A percentile compares a stretch with the other conserved stretches of the same genome.
Evolutionary conservation across 2,797 vertebrate species (phyloP).

Genomic region (Manis crassicaudata): DNA sequence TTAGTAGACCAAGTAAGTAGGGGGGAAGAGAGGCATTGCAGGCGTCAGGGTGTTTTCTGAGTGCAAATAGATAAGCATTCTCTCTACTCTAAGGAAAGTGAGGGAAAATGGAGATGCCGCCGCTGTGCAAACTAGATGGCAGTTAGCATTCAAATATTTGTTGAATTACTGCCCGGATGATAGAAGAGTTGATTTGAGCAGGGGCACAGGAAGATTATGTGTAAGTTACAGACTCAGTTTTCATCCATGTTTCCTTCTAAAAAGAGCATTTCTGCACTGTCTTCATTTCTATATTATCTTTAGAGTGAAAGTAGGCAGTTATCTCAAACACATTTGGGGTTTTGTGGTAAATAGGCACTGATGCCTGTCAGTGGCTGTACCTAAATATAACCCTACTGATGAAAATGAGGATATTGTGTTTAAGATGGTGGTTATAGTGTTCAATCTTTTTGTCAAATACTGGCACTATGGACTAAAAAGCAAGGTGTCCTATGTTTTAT

Average conservation of each 20-base stretch:
- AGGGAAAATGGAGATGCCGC: not conserved
- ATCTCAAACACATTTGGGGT: constrained; percentile 8
- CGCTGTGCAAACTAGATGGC: not conserved
- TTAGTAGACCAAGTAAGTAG: not conserved
- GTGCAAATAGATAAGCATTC: not conserved
- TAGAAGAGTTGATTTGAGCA: constrained; percentile 30
- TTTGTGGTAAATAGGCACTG: constrained; percentile 42
- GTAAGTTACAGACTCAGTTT: not conserved
- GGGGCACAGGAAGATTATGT: not conserved
- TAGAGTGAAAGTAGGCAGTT: constrained; percentile 39
- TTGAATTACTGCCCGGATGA: constrained; percentile 30
- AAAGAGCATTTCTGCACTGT: constrained; percentile 40
- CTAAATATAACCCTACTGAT: constrained; percentile 41
- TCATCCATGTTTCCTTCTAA: constrained; percentile 40
- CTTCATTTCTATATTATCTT: not conserved
- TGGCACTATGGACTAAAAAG: constrained; percentile 56
- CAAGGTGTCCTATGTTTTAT: constrained; percentile 51
- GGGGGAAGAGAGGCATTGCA: not conserved
- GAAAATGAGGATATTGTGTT: constrained; percentile 45
- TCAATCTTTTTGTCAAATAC: not conserved
- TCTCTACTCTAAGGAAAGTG: not conserved
- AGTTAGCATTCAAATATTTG: not conserved
- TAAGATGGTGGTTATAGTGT: constrained; percentile 47
- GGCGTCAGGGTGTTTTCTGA: not conserved
- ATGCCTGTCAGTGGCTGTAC: constrained; percentile 27